Evolutionary conservation across 1,140 invertebrate genomes (phyloP).

Genomic region (Sarcophaga bullata): DNA sequence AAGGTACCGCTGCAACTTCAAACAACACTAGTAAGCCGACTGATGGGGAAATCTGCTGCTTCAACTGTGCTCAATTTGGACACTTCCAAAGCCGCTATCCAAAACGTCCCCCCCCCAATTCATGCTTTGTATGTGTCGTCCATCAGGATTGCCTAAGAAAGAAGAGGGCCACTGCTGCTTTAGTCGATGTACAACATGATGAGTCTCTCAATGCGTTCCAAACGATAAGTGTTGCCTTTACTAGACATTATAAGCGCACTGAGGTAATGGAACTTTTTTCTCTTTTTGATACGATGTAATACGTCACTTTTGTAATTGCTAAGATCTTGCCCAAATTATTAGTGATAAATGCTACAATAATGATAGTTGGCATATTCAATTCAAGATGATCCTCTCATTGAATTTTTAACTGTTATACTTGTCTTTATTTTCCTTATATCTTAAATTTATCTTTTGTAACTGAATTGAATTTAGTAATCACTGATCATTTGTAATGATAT

Average conservation of each 20-base stretch:
- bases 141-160: not conserved
- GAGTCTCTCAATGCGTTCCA: not conserved
- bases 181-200: not conserved
- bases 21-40: not conserved
- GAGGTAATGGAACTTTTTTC: not conserved
- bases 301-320: no score
- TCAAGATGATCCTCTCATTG: no score
- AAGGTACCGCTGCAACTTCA: not conserved
- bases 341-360: no score
- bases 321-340: no score
- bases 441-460: no score
- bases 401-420: no score
- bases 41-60: not conserved
- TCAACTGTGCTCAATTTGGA: not conserved
- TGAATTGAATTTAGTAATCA: no score
- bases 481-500: no score
- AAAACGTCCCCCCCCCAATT: not conserved
- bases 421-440: no score
- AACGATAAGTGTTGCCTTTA: slow-evolving; percentile 27
- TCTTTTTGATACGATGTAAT: slow-evolving; percentile 17
- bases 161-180: not conserved
- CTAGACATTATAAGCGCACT: not conserved
- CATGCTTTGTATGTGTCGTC: not conserved
- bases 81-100: not conserved
- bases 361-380: no score